A percentile compares a stretch with the other conserved stretches of the same genome.
These are phyloP conservation scores for Hirtodrosophila alboralis DNA, from an alignment of 2,888 invertebrate species.

Conservation along the genomic window DNA sequence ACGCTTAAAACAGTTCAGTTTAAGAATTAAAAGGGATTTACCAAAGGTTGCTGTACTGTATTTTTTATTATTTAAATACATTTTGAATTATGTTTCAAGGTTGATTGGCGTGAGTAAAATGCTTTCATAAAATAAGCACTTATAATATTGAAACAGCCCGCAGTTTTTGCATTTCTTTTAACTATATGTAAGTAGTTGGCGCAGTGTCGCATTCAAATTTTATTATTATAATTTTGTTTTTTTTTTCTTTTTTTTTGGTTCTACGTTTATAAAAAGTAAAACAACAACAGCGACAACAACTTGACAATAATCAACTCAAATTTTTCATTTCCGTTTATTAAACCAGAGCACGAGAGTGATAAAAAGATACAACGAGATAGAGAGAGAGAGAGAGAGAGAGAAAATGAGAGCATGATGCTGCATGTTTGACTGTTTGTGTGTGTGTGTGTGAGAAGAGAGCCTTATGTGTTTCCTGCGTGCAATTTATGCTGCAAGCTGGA, in stretches of 20 bases:
- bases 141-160: conserved; percentile 47
- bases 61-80: too few relatives aligned
- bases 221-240: conserved; percentile 33
- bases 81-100: conserved; percentile 37
- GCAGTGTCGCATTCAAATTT: conserved; percentile 32
- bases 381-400: conserved; percentile 6
- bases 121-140: conserved; percentile 18
- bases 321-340: conserved; percentile 79
- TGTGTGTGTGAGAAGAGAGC: conserved; percentile 31
- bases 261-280: conserved; percentile 30
- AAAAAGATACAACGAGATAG: conserved; percentile 4
- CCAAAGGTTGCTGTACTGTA: too few relatives aligned
- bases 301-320: conserved; percentile 79
- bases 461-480: conserved; percentile 66
- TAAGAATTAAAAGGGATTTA: not conserved
- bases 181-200: conserved; percentile 39
- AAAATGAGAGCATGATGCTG: conserved; percentile 5
- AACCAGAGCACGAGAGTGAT: conserved; percentile 37
- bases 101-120: conserved; percentile 71
- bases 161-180: conserved; percentile 40
- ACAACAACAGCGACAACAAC: conserved; percentile 53
- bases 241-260: conserved; percentile 15
- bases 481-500: conserved; percentile 62
- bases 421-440: conserved; percentile 1
- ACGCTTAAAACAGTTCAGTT: not conserved